Evolutionary conservation across 1,140 invertebrate species (phyloP).

Genomic region (Drosophila simulans): DNA sequence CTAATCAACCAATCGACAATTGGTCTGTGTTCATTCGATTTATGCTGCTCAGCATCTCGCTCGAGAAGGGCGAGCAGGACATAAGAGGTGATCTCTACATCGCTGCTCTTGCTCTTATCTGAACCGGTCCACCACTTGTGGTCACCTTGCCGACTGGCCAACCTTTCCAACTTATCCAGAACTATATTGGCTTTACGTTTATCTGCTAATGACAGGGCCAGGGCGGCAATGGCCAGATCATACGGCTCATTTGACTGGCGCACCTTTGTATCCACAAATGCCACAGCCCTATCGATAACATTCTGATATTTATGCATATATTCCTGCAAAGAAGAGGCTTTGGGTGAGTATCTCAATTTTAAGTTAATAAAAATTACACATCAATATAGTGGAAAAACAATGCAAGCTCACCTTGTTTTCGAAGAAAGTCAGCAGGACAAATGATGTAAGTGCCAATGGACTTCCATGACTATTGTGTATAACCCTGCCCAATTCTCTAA

Average conservation of each 20-base stretch:
- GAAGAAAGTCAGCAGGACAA: conserved; percentile 92
- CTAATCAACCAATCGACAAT: conserved; percentile 89
- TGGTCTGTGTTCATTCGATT: conserved; percentile 86
- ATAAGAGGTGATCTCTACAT: conserved; percentile 92
- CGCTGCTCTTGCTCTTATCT: conserved; percentile 85
- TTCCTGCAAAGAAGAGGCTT: conserved; percentile 23
- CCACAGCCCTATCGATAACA: conserved; percentile 90
- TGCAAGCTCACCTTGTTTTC: conserved; percentile 87
- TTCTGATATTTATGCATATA: conserved; percentile 86
- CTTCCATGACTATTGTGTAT: conserved; percentile 56
- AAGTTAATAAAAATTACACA: too few species aligned
- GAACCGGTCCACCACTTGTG: conserved; percentile 77
- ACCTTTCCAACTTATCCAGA: conserved; percentile 39
- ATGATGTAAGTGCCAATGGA: conserved; percentile 93
- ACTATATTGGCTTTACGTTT: conserved; percentile 84
- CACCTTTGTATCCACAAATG: conserved; percentile 91
- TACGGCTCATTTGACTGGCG: conserved; percentile 90
- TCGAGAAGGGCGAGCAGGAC: conserved; percentile 88
- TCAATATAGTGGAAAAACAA: too few species aligned
- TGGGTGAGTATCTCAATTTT: background rate
- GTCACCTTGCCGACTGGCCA: conserved; percentile 50
- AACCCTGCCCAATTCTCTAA: conserved; percentile 90
- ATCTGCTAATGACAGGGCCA: conserved; percentile 90
- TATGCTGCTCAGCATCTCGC: conserved; percentile 85
- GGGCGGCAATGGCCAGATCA: conserved; percentile 90